Conservation (phyloP, 30 jellyfish, hydroid and myxozoan genomes). For the Nemopilema nomurai region DNA sequence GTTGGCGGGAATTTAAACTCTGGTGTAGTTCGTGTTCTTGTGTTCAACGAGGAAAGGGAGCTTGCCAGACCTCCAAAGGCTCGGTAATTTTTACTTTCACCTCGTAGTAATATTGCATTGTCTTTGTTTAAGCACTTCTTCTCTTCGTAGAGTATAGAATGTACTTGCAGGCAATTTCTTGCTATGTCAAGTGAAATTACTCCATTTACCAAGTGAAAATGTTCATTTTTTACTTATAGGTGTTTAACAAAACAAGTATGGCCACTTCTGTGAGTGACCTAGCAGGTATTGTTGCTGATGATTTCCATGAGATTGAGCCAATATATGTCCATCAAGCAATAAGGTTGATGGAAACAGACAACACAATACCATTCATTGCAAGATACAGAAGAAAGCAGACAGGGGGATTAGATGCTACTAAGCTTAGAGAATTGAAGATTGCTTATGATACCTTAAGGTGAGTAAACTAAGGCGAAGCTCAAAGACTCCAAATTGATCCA, state of each 20-base stretch:
- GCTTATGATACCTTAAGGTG: slow-evolving; percentile 60
- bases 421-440: slow-evolving; percentile 44
- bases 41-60: too few species aligned
- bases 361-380: slow-evolving; percentile 82
- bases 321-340: slow-evolving; percentile 35
- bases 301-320: slow-evolving; percentile 3
- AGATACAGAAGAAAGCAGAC: slow-evolving; percentile 75
- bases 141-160: too few species aligned
- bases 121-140: too few species aligned
- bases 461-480: too few species aligned
- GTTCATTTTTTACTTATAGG: not conserved
- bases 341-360: slow-evolving; percentile 51
- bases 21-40: too few species aligned
- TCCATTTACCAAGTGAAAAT: not conserved
- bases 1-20: too few species aligned
- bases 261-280: not conserved
- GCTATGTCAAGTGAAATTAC: too few species aligned
- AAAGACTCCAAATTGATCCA: not conserved
- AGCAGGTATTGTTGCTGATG: slow-evolving; percentile 37
- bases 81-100: too few species aligned
- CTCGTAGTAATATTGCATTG: too few species aligned
- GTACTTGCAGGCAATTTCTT: too few species aligned
- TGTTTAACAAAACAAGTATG: not conserved
- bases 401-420: slow-evolving; percentile 84
- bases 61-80: too few species aligned